Evolutionary conservation across 2,113 vertebrate genomes (phyloP).

Genomic region (Oreochromis aureus): DNA sequence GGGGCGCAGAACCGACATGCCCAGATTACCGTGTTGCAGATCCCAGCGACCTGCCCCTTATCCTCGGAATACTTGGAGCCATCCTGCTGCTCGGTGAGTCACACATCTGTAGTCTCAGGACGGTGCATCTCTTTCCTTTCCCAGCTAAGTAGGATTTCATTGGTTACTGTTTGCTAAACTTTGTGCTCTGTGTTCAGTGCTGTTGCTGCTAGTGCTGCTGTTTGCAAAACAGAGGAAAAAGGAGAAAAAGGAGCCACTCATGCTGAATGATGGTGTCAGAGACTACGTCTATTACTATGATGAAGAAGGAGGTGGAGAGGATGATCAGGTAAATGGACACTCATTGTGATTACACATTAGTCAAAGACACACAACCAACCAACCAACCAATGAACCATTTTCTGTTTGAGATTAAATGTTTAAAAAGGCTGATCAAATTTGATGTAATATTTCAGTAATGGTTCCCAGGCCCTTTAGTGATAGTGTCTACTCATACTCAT

Average conservation of each 20-base stretch:
- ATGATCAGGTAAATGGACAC: conserved; percentile 80
- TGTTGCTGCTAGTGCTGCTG: conserved; percentile 82
- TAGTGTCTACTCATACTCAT: no score
- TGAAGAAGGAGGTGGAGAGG: conserved; percentile 91
- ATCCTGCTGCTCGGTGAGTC: conserved; percentile 83
- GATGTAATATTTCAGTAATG: no score
- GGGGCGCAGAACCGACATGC: conserved; percentile 12
- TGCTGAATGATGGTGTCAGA: conserved; percentile 78
- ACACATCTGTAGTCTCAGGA: background rate
- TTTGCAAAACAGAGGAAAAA: conserved; percentile 66
- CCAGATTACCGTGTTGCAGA: rapidly evolving
- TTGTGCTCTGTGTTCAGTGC: conserved; percentile 63
- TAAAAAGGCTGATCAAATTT: no score
- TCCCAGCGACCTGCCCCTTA: conserved; percentile 57
- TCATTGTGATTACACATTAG: background rate
- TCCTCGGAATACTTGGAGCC: conserved; percentile 86
- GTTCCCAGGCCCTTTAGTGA: no score
- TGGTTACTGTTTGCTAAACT: background rate
- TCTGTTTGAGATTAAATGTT: no score
- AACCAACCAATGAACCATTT: no score
- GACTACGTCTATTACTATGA: conserved; percentile 91
- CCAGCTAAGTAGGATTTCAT: background rate
- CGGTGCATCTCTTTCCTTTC: background rate
- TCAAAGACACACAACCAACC: background rate
- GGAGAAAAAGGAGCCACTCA: conserved; percentile 78